Evolutionary conservation across 2,888 invertebrate genomes (phyloP), one percentile per base, ranked within the genome.

Genomic region (Lymantria dispar): DNA sequence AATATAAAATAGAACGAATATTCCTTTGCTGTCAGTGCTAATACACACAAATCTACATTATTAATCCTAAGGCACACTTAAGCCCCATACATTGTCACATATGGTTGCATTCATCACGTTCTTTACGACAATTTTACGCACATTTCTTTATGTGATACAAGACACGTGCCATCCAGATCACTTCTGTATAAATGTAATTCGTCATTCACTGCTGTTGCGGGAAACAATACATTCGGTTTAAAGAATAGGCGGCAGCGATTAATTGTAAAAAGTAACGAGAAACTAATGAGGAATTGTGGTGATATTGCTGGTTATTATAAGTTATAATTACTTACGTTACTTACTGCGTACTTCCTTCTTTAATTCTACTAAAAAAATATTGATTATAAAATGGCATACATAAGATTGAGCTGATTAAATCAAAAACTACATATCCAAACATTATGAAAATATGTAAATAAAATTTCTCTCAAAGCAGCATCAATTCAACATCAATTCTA

Each of bases 151-250:
- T 58, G 52, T 57, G 60, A 48, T 54, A 50, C 9, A 38, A 13
- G 54, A 50, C 50, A 51, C 53, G 47, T 56, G 50, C 44, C 54
- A 45, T 50, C 48, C 47, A 53, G 48, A 54, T 49, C 45, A 48
- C 41, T 50, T 53, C 43, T 52, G 47, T 43, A 52, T 54, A 49
- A 62, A 64, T 54, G 58, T 65, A 63, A 76, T 70, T 68, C 68
- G 60, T 70, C 64, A 66, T 64, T 66, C 72, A 48, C 57, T 68
- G 62, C 70, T 74, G 68, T 64, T 70, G 55, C 66, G 62, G 61
- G 47, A 49, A 63, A 61, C 48, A 44, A 42, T 43, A 12, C 1
- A 10, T 15, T 10, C 45, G 51, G 55, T 46, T 10, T 33, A n/a
- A 45, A 12, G 0, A 0, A 44, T 43, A 31, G 48, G 51, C 44